Evolutionary conservation across 37 sponge, comb jelly and placozoan genomes (phyloP), one percentile per base, ranked within the genome.

Genomic region (Trichoplax adhaerens): DNA sequence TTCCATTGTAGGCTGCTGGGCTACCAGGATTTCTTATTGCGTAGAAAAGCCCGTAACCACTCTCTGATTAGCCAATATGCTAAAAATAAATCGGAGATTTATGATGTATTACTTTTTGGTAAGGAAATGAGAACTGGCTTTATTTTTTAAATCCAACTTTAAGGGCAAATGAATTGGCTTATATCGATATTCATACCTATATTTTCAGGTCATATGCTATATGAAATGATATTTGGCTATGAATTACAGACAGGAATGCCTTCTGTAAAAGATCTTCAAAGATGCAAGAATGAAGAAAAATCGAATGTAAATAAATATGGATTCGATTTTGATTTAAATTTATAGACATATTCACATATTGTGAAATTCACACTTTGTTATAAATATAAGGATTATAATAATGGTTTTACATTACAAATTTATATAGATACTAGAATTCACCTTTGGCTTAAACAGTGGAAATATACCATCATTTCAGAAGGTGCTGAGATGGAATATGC

Each of bases 171-270:
- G 29, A 29, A 29, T 29, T 29, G 29, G 29, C 29, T 29, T 29
- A 29, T 29, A 29, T 29, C 29, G 29, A 29, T 29, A 29, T 29
- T 29, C 29, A 29, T 29, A 29, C 29, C 62, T 52, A 52, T 68
- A 5, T 29, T 66, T 49, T 53, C 74, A 82, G 86, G 81, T 68
- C 82, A 83, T 62, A 64, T 78, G 57, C 3, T 83, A 48, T 83
- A 75, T 74, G 83, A 83, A 65, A 77, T 83, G 83, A 7, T 56
- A 63, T 78, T 75, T 68, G 83, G 83, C 8, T 72, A 74, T 54
- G 83, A 83, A 48, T 72, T 83, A 48, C 65, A 75, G 1, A 48
- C 52, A 1, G 67, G 70, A 55, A 50, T 46, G 5, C 83, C 83
- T 3, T 8, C 52, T 48, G 74, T 70, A 5, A 0, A 4, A 29